Conservation (phyloP, 2,113 vertebrate genomes). For the Nettapus auritus region DNA sequence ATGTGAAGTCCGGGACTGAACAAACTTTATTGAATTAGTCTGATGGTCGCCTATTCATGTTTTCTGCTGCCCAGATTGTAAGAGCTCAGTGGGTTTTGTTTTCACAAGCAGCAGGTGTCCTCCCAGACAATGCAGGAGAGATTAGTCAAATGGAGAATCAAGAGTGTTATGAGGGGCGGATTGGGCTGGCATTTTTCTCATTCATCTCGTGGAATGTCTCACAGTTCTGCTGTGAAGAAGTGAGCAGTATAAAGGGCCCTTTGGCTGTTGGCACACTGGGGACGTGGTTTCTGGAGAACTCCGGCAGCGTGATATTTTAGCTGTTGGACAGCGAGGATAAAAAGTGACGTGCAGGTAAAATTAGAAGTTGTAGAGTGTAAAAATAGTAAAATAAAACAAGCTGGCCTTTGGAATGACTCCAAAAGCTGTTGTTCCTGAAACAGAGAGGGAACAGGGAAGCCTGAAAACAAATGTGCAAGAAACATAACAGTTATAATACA, state of each 20-base stretch:
- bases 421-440: neutral
- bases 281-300: neutral
- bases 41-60: slow-evolving; percentile 9
- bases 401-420: neutral
- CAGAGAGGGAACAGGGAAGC: neutral
- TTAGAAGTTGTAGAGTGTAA: neutral
- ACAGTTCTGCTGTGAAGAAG: neutral
- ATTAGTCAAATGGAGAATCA: neutral
- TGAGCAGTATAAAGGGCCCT: fast-evolving
- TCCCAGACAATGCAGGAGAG: neutral
- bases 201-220: neutral
- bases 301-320: fast-evolving
- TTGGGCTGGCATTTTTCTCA: fast-evolving
- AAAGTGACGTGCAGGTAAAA: neutral
- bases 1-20: neutral
- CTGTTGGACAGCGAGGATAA: fast-evolving
- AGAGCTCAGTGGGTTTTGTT: slow-evolving; percentile 2
- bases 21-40: slow-evolving; percentile 12
- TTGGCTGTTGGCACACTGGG: fast-evolving
- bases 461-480: neutral
- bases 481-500: neutral
- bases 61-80: neutral
- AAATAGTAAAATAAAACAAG: neutral
- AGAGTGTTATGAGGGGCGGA: neutral
- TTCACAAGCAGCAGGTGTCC: slow-evolving; percentile 13